Percentiles rank a stretch among this genome's conserved stretches.
Evolutionary conservation across 2,888 invertebrate species (phyloP).

Genomic region (Dryococelus australis): DNA sequence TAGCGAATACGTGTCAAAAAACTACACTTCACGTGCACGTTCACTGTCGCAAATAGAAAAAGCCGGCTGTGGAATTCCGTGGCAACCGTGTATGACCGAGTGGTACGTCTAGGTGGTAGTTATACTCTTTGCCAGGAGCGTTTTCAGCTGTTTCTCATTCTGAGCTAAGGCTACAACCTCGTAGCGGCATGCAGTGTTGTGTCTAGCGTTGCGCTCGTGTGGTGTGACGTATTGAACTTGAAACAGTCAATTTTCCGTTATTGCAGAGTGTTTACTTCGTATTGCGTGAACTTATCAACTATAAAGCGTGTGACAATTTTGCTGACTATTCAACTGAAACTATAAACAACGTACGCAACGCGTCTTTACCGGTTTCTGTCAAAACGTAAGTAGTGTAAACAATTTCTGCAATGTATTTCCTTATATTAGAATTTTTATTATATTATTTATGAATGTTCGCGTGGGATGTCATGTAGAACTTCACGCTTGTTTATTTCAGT

Average conservation of each 20-base stretch:
- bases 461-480: too few relatives aligned
- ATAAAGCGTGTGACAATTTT: background rate
- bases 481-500: too few relatives aligned
- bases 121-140: background rate
- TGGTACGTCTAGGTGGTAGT: background rate
- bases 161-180: background rate
- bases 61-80: background rate
- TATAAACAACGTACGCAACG: background rate
- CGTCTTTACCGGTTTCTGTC: background rate
- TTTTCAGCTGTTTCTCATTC: constrained; percentile 8
- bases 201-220: background rate
- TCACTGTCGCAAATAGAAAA: background rate
- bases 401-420: background rate
- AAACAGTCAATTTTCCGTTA: background rate
- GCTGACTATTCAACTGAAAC: background rate
- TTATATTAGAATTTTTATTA: too few relatives aligned
- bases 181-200: constrained; percentile 6
- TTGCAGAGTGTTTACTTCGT: background rate
- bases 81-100: background rate
- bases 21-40: background rate
- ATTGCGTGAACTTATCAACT: background rate
- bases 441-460: too few relatives aligned
- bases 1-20: background rate
- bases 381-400: background rate
- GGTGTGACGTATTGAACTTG: background rate